phyloP scores from a whole-genome alignment of 2,797 vertebrate species.

The Nannoperca australis region DNA sequence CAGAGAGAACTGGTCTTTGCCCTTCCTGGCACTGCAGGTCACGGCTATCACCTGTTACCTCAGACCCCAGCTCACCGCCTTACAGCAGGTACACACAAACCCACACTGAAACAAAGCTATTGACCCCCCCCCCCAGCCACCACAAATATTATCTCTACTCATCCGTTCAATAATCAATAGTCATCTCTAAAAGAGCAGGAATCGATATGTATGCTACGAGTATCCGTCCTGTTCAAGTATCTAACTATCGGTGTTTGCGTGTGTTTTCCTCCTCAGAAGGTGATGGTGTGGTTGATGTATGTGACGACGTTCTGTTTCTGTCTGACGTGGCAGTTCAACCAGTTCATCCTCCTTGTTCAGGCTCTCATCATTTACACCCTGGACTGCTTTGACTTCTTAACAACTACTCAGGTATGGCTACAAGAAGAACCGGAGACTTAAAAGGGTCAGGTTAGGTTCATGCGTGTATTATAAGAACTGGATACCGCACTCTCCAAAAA shows the following conservation, averaged over 20 bases:
- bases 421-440: neutral
- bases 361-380: constrained; percentile 91
- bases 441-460: no score
- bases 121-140: no score
- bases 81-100: constrained; percentile 86
- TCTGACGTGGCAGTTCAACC: constrained; percentile 98
- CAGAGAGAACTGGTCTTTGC: constrained; percentile 97
- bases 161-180: neutral
- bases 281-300: constrained; percentile 90
- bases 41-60: constrained; percentile 92
- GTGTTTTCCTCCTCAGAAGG: constrained; percentile 82
- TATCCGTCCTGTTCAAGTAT: neutral
- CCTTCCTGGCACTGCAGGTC: constrained; percentile 95
- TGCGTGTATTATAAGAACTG: neutral
- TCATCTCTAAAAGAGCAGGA: neutral
- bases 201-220: neutral
- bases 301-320: constrained; percentile 94
- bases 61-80: constrained; percentile 85
- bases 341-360: constrained; percentile 96
- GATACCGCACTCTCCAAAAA: neutral
- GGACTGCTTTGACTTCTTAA: constrained; percentile 91
- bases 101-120: constrained; percentile 11
- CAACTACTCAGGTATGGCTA: constrained; percentile 86
- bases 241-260: constrained; percentile 23
- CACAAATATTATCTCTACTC: no score